Evolutionary conservation across 2,888 invertebrate species (phyloP).

Genomic region (Petrophora chlorosata): DNA sequence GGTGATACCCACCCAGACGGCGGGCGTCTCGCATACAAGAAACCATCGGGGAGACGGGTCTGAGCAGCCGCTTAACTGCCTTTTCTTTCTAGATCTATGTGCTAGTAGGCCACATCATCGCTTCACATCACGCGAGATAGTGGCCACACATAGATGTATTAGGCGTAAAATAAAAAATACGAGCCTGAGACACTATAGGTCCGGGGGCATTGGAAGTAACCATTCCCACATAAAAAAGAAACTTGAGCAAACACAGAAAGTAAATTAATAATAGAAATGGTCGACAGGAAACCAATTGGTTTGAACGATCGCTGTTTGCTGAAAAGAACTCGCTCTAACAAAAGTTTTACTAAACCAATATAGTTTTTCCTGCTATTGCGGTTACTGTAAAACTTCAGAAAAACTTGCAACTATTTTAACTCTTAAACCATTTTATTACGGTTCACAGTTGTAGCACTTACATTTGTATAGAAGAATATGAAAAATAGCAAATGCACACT

Average conservation of each 20-base stretch:
- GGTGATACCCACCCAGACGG: too few species aligned
- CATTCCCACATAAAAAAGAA: slow-evolving; percentile 1
- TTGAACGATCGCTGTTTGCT: slow-evolving; percentile 42
- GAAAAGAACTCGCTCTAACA: slow-evolving; percentile 28
- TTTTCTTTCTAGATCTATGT: too few species aligned
- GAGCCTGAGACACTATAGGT: too few species aligned
- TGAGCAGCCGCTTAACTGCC: too few species aligned
- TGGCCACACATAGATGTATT: too few species aligned
- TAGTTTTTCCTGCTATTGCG: slow-evolving; percentile 17
- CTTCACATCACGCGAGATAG: too few species aligned
- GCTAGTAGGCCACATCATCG: too few species aligned
- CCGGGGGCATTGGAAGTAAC: neutral
- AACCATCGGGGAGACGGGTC: too few species aligned
- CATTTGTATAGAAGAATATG: slow-evolving; percentile 13
- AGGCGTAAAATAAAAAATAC: too few species aligned
- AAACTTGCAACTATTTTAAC: neutral
- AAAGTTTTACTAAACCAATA: slow-evolving; percentile 28
- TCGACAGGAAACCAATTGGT: slow-evolving; percentile 39
- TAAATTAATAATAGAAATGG: slow-evolving; percentile 18
- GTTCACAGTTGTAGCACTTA: neutral
- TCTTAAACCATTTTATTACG: neutral
- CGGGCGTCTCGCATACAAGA: too few species aligned
- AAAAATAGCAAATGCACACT: slow-evolving; percentile 11
- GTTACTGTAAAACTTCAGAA: neutral
- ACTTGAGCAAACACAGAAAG: slow-evolving; percentile 18